Conservation (phyloP, 2,113 vertebrate genomes). For the Salminus brasiliensis region DNA sequence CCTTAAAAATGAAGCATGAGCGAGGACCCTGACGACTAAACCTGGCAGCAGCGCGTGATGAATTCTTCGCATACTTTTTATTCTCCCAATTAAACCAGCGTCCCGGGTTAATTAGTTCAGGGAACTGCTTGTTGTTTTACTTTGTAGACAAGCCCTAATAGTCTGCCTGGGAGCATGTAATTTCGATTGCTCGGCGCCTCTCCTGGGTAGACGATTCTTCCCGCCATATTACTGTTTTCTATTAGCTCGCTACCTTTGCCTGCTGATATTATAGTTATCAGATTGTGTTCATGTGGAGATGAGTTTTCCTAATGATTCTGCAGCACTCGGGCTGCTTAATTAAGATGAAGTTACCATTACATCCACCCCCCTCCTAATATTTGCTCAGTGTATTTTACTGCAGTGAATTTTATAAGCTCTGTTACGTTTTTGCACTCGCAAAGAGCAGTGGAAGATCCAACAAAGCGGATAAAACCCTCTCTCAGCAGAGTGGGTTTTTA, state of each 20-base stretch:
- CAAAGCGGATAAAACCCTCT: background rate
- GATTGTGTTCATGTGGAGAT: slow-evolving; percentile 45
- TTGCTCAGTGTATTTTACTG: slow-evolving; percentile 19
- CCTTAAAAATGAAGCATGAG: background rate
- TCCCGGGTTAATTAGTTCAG: slow-evolving; percentile 52
- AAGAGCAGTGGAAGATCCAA: background rate
- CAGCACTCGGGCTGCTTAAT: slow-evolving; percentile 37
- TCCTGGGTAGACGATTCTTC: slow-evolving; percentile 36
- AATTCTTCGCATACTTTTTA: slow-evolving; percentile 35
- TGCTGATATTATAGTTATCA: slow-evolving; percentile 34
- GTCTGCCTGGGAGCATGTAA: slow-evolving; percentile 44
- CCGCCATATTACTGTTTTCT: slow-evolving; percentile 27
- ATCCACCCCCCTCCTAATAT: slow-evolving; percentile 4
- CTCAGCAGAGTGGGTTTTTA: background rate
- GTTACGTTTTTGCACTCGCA: background rate
- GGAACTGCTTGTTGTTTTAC: slow-evolving; percentile 52
- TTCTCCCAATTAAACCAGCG: slow-evolving; percentile 42
- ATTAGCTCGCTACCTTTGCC: slow-evolving; percentile 28
- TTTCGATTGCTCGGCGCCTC: slow-evolving; percentile 46
- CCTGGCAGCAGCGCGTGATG: background rate
- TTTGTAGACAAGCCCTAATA: slow-evolving; percentile 45
- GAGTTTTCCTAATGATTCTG: slow-evolving; percentile 37
- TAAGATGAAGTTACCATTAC: slow-evolving; percentile 42
- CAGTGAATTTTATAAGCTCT: background rate
- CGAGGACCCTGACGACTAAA: background rate